Evolutionary conservation across 2,113 vertebrate genomes (phyloP), one percentile per base, ranked within the genome.

Genomic region (Triplophysa siluroides): DNA sequence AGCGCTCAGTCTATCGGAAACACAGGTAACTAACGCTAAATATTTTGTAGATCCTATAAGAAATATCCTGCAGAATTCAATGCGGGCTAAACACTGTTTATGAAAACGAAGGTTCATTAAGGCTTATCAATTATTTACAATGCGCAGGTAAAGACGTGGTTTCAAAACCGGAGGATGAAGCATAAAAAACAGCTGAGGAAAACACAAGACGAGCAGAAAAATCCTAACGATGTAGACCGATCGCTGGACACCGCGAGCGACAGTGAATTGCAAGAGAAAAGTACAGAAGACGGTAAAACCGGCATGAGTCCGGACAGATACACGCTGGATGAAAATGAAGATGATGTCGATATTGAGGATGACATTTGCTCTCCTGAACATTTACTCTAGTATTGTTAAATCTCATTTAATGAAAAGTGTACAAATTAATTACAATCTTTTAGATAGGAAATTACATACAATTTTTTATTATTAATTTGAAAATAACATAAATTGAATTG

Each of bases 101-200:
- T 78, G 9, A 81, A 83, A 78, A 56, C 16, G 56, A 68, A 60
- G 29, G 21, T 18, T 61, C 21, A 45, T 23, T 29, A 26, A 75
- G 14, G n/a, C 21, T 47, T 75, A 26, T 54, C 16, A 38, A 54
- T 77, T 11, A 4, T 68, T n/a, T 85, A 10, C 21, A 2, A 4
- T 26, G 11, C 23, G 0, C 88, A 98, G 96, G 96, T 98, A 26
- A 98, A 98, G 83, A 98, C 96, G 26, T 98, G 96, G 96, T 98
- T 97, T 74, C 96, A 98, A 90, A 98, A 98, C 87, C 89, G 96
- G 56, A 90, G 96, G 78, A 98, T 98, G 96, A 98, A 98, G 88
- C 95, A 97, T 85, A 98, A 99, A 92, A 99, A 99, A 77, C 97
- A 97, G 88, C 89, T 98, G 89, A 79, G 97, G 83, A 99, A 98